A percentile compares a stretch with the other conserved stretches of the same genome.
phyloP scores from a whole-genome alignment of 1,140 invertebrate genomes.

The Drosophila bocki region DNA sequence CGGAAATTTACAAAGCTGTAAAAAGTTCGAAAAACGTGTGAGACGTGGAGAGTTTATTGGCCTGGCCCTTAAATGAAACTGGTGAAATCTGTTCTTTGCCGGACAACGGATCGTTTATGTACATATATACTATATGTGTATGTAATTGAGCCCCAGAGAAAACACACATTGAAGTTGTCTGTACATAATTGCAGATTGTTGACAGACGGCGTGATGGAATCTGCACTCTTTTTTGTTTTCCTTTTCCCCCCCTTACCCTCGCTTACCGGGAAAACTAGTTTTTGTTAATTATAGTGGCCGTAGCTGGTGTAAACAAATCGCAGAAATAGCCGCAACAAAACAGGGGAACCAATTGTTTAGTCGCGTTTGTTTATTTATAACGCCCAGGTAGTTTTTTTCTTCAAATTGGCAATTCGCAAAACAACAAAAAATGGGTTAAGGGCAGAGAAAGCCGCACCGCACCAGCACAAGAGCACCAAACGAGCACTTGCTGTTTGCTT shows the following conservation, averaged over 20 bases:
- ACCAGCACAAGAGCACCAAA: background rate
- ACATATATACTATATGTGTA: background rate
- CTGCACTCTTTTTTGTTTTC: constrained; percentile 35
- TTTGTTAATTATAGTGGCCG: constrained; percentile 10
- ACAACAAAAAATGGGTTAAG: constrained; percentile 13
- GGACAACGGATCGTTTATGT: constrained; percentile 4
- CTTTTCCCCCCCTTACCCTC: background rate
- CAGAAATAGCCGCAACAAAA: constrained; percentile 10
- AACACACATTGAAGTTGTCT: constrained; percentile 7
- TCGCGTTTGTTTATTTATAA: constrained; percentile 41
- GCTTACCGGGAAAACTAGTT: constrained; percentile 62
- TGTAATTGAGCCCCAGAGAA: constrained; percentile 20
- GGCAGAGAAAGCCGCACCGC: constrained; percentile 1
- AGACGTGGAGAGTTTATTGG: constrained; percentile 24
- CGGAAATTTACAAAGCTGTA: constrained; percentile 8
- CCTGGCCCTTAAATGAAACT: constrained; percentile 35
- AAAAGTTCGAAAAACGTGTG: constrained; percentile 9
- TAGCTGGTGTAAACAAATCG: constrained; percentile 17
- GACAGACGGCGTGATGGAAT: constrained; percentile 41
- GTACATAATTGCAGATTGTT: constrained; percentile 39
- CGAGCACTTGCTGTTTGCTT: background rate
- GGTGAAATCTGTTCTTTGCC: constrained; percentile 43
- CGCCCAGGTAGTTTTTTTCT: constrained; percentile 20
- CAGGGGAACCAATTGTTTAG: constrained; percentile 21
- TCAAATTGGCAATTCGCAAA: constrained; percentile 2